Percentiles rank a stretch among this genome's conserved stretches.
Conservation (phyloP, 92 coral and sea anemone genomes). For the Phymanthus crucifer region DNA sequence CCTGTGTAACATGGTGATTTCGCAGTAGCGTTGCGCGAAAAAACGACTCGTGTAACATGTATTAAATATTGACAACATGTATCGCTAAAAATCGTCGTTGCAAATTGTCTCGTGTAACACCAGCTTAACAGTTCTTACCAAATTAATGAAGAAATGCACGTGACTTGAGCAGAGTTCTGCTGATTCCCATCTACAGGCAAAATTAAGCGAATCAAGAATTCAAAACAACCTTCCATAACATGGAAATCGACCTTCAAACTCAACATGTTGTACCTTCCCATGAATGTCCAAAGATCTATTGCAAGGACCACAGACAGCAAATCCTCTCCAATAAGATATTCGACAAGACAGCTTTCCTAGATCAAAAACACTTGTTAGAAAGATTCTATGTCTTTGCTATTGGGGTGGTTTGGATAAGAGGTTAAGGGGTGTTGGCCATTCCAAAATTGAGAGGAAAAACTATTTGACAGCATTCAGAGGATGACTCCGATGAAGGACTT, state of each 20-base stretch:
- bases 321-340: constrained; percentile 54
- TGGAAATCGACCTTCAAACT: neutral
- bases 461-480: too few relatives aligned
- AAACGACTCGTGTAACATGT: too few relatives aligned
- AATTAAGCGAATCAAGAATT: neutral
- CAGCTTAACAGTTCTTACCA: constrained; percentile 75
- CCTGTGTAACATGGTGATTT: too few relatives aligned
- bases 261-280: constrained; percentile 71
- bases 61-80: too few relatives aligned
- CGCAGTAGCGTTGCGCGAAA: too few relatives aligned
- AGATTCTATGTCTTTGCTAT: neutral
- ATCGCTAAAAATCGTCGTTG: too few relatives aligned
- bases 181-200: constrained; percentile 80
- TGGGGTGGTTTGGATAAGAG: too few relatives aligned
- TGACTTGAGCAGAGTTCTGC: constrained; percentile 82
- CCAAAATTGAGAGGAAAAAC: too few relatives aligned
- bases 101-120: too few relatives aligned
- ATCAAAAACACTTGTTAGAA: neutral
- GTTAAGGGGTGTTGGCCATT: too few relatives aligned
- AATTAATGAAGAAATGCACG: constrained; percentile 61
- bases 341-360: constrained; percentile 82
- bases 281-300: constrained; percentile 88
- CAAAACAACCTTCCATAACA: neutral
- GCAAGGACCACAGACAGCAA: constrained; percentile 59
- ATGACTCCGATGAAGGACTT: too few relatives aligned